Evolutionary conservation across 1,140 invertebrate genomes (phyloP).

Genomic region (Saxidomus purpurata): DNA sequence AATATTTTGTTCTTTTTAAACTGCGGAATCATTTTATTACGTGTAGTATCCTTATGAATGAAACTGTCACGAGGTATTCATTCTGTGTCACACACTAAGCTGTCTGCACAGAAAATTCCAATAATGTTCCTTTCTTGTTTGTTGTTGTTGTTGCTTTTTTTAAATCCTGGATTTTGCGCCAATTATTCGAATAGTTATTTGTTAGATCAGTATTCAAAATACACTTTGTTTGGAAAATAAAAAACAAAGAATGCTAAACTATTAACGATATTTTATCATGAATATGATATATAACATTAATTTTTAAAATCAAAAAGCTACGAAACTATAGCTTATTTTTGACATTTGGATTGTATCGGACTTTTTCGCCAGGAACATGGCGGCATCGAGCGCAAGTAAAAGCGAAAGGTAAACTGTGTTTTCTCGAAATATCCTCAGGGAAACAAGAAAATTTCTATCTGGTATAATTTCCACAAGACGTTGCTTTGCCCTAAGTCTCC

Average conservation of each 20-base stretch:
- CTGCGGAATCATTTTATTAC: neutral
- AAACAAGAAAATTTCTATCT: too few species aligned
- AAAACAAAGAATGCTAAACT: too few species aligned
- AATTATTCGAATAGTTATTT: neutral
- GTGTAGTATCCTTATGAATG: neutral
- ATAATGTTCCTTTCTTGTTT: conserved; percentile 12
- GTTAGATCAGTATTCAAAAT: too few species aligned
- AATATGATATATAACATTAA: too few species aligned
- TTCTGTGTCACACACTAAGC: neutral
- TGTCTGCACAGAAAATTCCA: conserved; percentile 11
- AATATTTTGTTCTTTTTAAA: conserved; percentile 31
- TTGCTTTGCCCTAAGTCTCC: too few species aligned
- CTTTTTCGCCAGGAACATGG: neutral
- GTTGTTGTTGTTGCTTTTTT: neutral
- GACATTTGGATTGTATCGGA: neutral
- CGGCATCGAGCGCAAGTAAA: neutral
- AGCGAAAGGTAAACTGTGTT: conserved; percentile 2
- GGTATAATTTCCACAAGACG: too few species aligned
- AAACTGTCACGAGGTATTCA: neutral
- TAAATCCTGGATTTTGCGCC: too few species aligned
- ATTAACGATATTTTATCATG: too few species aligned
- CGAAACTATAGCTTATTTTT: too few species aligned
- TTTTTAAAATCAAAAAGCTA: too few species aligned
- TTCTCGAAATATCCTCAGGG: neutral
- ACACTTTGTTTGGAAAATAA: too few species aligned